Conservation (phyloP, 2,888 invertebrate species). For the Mesochorus sp. region DNA sequence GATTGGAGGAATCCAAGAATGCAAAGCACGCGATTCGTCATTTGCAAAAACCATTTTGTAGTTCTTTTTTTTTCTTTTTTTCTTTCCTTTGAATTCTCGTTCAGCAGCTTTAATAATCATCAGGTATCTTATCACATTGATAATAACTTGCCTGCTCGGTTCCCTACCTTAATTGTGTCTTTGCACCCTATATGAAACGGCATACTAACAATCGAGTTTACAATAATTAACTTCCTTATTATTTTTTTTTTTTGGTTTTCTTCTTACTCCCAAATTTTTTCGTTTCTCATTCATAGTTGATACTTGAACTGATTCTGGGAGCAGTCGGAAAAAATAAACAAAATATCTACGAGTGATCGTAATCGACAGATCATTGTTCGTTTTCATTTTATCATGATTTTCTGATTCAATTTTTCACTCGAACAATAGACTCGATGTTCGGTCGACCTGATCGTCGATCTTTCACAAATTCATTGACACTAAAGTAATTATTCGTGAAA, state of each 20-base stretch:
- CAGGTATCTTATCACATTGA: slow-evolving; percentile 5
- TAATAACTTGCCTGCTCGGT: slow-evolving; percentile 27
- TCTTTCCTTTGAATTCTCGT: background rate
- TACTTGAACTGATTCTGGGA: slow-evolving; percentile 23
- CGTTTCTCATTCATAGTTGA: slow-evolving; percentile 18
- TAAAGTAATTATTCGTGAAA: slow-evolving; percentile 58
- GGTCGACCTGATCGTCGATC: slow-evolving; percentile 19
- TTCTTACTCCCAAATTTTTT: background rate
- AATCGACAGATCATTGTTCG: slow-evolving; percentile 22
- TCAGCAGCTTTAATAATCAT: slow-evolving; percentile 37
- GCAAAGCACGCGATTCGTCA: slow-evolving; percentile 11
- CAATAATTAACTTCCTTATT: slow-evolving; percentile 32
- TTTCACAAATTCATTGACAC: slow-evolving; percentile 10
- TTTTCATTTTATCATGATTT: background rate
- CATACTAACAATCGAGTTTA: slow-evolving; percentile 53
- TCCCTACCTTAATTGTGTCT: slow-evolving; percentile 46
- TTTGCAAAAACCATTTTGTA: slow-evolving; percentile 21
- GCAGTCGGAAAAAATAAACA: background rate
- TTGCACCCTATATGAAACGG: slow-evolving; percentile 56
- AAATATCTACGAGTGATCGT: slow-evolving; percentile 34
- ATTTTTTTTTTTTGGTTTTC: slow-evolving; percentile 14
- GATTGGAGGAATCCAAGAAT: slow-evolving; percentile 74
- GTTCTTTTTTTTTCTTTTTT: background rate
- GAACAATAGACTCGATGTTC: background rate
- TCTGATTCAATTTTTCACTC: background rate